Base-by-base conservation (phyloP, 2,888 invertebrate genomes). In the Brenthis hecate region DNA sequence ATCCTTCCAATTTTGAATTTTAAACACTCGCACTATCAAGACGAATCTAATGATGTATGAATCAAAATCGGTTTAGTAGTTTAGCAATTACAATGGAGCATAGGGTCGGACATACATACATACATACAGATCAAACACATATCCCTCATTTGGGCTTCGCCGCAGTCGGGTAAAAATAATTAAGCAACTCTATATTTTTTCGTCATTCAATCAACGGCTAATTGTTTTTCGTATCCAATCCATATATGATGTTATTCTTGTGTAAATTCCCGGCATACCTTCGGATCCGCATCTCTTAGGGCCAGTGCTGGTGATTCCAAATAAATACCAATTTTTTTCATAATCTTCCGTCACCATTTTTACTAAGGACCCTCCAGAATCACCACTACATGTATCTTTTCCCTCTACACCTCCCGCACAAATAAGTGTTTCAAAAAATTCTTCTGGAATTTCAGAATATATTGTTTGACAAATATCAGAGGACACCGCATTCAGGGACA, bases 241-340 rank as follows among this genome's bases (percentile, higher is more conserved):
- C 77, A 94, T 84, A 76, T 94, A 95, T 55, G 86, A 80, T 0
- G 93, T 76, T 0, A 95, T 87, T 69, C 91, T 90, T 0, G 95
- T 95, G 76, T 95, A 95, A 8, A 95, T 89, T 0, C 94, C 95
- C 0, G 96, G 95, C 76, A 86, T 88, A 1, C 91, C 92, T 63
- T 91, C 87, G 0, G 56, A 61, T 3, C 85, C 86, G 58, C 86
- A 87, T 0, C 13, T 16, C 3, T 8, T 51, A 2, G 74, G 23
- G 0, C 85, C 86, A 13, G 76, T 77, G 70, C 85, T 85, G 3
- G 93, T 93, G 3, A 94, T 78, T 0, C 94, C 94, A 72, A 93
- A 89, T 68, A 94, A 93, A 67, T 93, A 86, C 78, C 89, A 93
- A 74, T 91, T 86, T 1, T 73, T 47, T 43, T 79, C 80, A 16